Evolutionary conservation across 2,797 vertebrate species (phyloP).

Genomic region (Pangasius djambal): DNA sequence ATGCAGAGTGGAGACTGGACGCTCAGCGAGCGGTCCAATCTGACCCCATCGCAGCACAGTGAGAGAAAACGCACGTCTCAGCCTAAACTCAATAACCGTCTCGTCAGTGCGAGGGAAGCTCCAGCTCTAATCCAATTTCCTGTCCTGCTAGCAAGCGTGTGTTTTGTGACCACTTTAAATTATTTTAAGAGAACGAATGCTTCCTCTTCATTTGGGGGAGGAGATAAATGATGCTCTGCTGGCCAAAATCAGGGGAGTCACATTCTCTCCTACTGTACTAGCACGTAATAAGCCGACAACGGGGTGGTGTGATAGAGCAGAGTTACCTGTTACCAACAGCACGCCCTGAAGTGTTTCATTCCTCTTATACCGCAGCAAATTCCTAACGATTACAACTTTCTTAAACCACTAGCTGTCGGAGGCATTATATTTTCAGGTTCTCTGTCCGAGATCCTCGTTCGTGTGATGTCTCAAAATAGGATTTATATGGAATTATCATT

Average conservation of each 20-base stretch:
- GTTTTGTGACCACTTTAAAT: slow-evolving; percentile 22
- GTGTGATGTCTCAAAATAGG: neutral
- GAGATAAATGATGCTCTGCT: neutral
- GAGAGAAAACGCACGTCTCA: slow-evolving; percentile 67
- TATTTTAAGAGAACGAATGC: slow-evolving; percentile 50
- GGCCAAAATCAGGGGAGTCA: neutral
- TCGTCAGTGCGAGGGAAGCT: slow-evolving; percentile 4
- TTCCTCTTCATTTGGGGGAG: slow-evolving; percentile 17
- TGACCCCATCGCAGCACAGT: slow-evolving; percentile 52
- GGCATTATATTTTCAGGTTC: neutral
- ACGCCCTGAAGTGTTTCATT: neutral
- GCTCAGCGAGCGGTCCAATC: slow-evolving; percentile 47
- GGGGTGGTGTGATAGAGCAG: no score
- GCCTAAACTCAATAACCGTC: slow-evolving; percentile 71
- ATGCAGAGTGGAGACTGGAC: slow-evolving; percentile 1
- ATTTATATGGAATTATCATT: neutral
- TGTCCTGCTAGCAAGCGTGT: slow-evolving; percentile 47
- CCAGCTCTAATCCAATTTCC: slow-evolving; percentile 72
- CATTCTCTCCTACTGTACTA: neutral
- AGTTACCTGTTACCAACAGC: no score
- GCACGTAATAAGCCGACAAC: neutral
- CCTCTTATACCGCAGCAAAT: neutral
- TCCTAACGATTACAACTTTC: neutral
- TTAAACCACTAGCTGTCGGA: neutral
- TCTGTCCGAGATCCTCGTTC: neutral